phyloP scores from a whole-genome alignment of 2,113 vertebrate species.

The Amia ocellicauda region DNA sequence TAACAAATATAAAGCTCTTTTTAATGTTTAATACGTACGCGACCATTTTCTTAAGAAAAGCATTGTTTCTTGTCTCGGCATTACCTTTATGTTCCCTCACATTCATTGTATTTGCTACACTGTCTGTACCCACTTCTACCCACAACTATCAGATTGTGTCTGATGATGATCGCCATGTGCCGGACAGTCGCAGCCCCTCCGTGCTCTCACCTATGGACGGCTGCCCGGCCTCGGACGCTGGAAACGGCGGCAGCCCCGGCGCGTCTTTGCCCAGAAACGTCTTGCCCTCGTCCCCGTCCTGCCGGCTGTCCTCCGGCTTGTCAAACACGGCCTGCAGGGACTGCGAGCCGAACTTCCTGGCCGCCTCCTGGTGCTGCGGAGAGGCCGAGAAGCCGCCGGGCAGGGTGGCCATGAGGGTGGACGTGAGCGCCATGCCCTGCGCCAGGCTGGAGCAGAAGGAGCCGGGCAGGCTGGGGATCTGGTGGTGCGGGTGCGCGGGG shows the following conservation, averaged over 20 bases:
- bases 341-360: constrained; percentile 80
- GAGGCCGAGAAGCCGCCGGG: constrained; percentile 83
- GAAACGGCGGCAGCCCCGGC: constrained; percentile 69
- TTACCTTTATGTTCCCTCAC: no score
- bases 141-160: no score
- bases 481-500: constrained; percentile 75
- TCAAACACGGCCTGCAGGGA: constrained; percentile 76
- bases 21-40: no score
- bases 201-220: constrained; percentile 77
- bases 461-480: constrained; percentile 77
- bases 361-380: constrained; percentile 81
- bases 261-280: constrained; percentile 77
- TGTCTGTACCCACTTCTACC: no score
- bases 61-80: no score
- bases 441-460: constrained; percentile 90
- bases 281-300: constrained; percentile 82
- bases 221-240: constrained; percentile 74
- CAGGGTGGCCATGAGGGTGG: constrained; percentile 89
- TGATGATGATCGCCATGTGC: no score
- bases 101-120: no score
- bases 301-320: constrained; percentile 72
- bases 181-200: no score
- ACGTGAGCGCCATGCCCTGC: constrained; percentile 91
- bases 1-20: no score
- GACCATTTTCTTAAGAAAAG: no score